These are phyloP conservation scores for Lucinisca nassula DNA, from an alignment of 2,888 invertebrate genomes.

Conservation along the genomic window DNA sequence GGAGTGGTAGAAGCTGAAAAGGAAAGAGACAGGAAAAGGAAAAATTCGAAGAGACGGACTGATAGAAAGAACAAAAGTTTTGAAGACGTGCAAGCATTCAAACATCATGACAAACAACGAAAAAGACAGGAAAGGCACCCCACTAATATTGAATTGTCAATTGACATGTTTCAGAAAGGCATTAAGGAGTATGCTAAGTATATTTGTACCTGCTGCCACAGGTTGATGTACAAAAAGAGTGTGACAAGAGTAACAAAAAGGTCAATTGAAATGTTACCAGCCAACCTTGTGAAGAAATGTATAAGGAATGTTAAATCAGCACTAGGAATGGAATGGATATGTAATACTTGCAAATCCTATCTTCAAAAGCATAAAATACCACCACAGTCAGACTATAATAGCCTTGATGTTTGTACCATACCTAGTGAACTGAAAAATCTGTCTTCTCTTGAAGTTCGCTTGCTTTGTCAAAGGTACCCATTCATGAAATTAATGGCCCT, in stretches of 20 bases:
- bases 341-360: constrained; percentile 9
- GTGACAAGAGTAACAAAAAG: neutral
- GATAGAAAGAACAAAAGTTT: no score
- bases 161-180: neutral
- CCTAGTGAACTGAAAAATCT: constrained; percentile 28
- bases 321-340: constrained; percentile 6
- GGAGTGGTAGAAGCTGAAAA: no score
- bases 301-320: neutral
- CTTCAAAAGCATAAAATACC: neutral
- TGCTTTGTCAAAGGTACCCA: constrained; percentile 35
- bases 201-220: constrained; percentile 21
- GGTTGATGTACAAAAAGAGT: neutral
- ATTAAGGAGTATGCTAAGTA: constrained; percentile 10
- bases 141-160: neutral
- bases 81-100: no score
- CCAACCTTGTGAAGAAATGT: neutral
- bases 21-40: no score
- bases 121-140: neutral
- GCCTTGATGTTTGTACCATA: neutral
- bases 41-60: no score
- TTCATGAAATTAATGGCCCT: constrained; percentile 50
- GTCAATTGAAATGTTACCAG: neutral
- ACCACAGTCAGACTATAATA: constrained; percentile 22
- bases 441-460: constrained; percentile 25
- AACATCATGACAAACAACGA: neutral